Percentiles rank a stretch among this genome's conserved stretches.
phyloP scores from a whole-genome alignment of 2,113 vertebrate species.

The Leiothrix lutea region DNA sequence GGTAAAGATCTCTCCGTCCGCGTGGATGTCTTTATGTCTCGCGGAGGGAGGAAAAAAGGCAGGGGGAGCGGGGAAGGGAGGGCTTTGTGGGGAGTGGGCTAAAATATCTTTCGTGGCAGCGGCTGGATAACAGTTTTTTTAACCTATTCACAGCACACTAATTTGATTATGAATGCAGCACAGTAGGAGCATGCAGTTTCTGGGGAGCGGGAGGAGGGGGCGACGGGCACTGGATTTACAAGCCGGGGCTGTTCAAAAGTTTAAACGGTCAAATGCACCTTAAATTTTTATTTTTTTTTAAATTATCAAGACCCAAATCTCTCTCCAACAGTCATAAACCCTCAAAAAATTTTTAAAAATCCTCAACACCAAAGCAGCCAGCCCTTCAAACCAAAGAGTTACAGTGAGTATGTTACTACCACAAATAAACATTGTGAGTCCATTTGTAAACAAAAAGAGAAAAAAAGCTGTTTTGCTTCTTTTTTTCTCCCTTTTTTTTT shows the following conservation, averaged over 20 bases:
- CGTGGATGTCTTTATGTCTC: constrained; percentile 52
- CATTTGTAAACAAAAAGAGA: constrained; percentile 31
- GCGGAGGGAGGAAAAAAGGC: not conserved
- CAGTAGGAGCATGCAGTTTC: constrained; percentile 63
- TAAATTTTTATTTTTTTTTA: not conserved
- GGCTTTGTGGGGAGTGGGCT: constrained; percentile 50
- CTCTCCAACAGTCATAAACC: not conserved
- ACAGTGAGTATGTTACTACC: not conserved
- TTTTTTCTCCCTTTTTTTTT: not conserved
- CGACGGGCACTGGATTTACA: constrained; percentile 27
- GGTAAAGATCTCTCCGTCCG: constrained; percentile 31
- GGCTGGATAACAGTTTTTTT: constrained; percentile 62
- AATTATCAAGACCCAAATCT: not conserved
- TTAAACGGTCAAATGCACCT: constrained; percentile 34
- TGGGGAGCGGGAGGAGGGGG: constrained; percentile 47
- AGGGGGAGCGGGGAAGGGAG: not conserved
- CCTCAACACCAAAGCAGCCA: fast-evolving
- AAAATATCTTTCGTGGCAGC: constrained; percentile 54
- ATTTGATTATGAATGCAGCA: constrained; percentile 78
- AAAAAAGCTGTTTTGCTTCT: not conserved
- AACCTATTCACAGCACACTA: constrained; percentile 68
- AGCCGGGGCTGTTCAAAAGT: constrained; percentile 59
- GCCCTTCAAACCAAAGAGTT: not conserved
- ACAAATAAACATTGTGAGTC: constrained; percentile 30
- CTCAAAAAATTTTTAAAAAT: not conserved